A percentile compares a stretch with the other conserved stretches of the same genome.
phyloP scores from a whole-genome alignment of 2,888 invertebrate species.

The Macrosiphum euphorbiae region DNA sequence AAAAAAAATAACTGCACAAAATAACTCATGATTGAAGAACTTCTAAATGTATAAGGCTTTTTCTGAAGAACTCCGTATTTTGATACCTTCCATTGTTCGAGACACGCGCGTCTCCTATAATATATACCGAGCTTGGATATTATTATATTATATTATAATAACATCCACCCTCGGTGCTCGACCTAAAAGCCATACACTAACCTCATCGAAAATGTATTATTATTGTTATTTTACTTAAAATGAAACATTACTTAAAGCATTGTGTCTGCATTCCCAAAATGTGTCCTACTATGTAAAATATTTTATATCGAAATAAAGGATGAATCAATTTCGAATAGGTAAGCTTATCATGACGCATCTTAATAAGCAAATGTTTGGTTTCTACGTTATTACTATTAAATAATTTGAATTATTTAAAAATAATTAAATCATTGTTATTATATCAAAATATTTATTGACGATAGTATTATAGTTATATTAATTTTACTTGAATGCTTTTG shows the following conservation, averaged over 20 bases:
- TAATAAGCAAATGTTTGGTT: neutral
- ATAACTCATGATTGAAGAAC: neutral
- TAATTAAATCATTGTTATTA: neutral
- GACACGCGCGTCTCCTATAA: neutral
- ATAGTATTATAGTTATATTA: neutral
- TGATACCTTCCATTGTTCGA: neutral
- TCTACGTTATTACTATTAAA: too few species aligned
- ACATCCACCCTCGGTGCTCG: neutral
- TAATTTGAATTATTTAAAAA: too few species aligned
- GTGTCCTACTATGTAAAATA: neutral
- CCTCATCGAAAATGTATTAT: neutral
- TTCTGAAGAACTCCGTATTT: neutral
- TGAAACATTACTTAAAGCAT: neutral
- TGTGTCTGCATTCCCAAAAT: neutral
- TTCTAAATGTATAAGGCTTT: neutral
- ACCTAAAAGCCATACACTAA: neutral
- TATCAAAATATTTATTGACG: neutral
- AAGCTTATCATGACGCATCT: neutral
- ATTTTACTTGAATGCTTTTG: neutral
- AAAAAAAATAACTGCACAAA: neutral
- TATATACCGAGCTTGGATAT: neutral
- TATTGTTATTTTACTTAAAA: neutral
- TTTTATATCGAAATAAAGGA: neutral
- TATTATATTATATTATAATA: neutral
- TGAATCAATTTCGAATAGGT: neutral